Base-by-base conservation (phyloP, 2,888 invertebrate species). In the Machimus rusticus region DNA sequence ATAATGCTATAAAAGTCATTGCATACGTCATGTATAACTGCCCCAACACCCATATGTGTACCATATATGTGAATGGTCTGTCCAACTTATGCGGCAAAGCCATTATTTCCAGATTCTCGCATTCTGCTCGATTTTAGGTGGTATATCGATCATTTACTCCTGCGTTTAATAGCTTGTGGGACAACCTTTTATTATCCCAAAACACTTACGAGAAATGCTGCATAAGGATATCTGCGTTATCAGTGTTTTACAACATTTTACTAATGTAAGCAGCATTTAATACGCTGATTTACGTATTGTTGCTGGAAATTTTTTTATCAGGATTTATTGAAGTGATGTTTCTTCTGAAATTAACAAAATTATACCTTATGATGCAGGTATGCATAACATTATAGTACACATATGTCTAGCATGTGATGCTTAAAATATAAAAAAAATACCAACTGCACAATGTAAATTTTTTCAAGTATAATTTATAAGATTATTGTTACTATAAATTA, bases 1-100 rank as follows among this genome's bases (percentile, higher is more conserved):
- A 78, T 78, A 78, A 43, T 79, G 37, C 78, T 37, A 78, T 78
- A 43, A 43, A 43, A 78, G 78, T 78, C 12, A 66, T 66, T 66
- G 12, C 57, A 23, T 9, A 57, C 55, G 55, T 57, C 23, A 57
- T 57, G 9, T 66, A 66, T 46, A 46, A 46, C 16, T 23, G 9
- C 0, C 28, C 23, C 23, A 8, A 66, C 66, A 23, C 12, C 66
- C 66, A 4, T 14, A 46, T 3, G 43, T 23, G 23, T 2, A 19
- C 6, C 2, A 4, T 6, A 34, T 34, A 19, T n/a, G 66, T 14
- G 28, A 23, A 28, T 66, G 9, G 51, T 1, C n/a, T 51, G 66
- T 28, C 66, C 66, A 23, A 23, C 12, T 66, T 23, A 66, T 66
- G 66, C 23, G 1, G 28, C 23, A 66, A 66, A 66, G 28, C 66